Base-by-base conservation (phyloP, 2,888 invertebrate species). In the Auanema freiburgensis region DNA sequence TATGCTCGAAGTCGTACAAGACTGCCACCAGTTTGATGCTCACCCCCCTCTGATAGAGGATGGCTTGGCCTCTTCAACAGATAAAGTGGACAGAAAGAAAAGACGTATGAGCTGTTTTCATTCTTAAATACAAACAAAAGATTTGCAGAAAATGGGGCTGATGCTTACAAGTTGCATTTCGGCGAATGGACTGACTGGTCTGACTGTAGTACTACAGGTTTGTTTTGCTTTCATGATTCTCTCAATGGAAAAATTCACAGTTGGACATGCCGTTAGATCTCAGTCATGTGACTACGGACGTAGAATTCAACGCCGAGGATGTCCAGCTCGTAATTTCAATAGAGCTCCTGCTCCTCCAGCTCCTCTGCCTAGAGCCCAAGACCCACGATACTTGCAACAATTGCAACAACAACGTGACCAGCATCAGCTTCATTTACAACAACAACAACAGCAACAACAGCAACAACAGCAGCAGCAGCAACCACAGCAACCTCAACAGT, bases 121-220 rank as follows among this genome's bases (percentile, higher is more conserved):
- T 46, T 8, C 11, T 18, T 21, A 52, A 52, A 21, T 11, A 41
- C 23, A 42, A 41, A 49, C 21, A 21, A 40, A 12, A 8, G 10
- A 16, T 42, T 43, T 71, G 57, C 42, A 74, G 74, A 74, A 44
- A 68, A 70, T 62, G 57, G 66, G 18, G 61, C 68, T 40, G 66
- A 67, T 40, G 58, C 67, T 46, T 33, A 33, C 33, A 33, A 33
- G 33, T 64, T 66, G 23, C 46, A 55, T 24, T 69, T 64, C 12
- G 78, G 76, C 50, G 72, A 71, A 44, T 78, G 76, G 77, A 73
- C 76, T 23, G 77, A 76, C 18, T 78, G 78, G 78, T 69, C 74
- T 10, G 63, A 64, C 1, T 78, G 77, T 54, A 46, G 67, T 12
- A 24, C 33, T 0, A 59, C 56, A 41, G 76, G 72, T 66, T 44